Conservation (phyloP, 1,140 invertebrate species). For the Drosophila suzukii region DNA sequence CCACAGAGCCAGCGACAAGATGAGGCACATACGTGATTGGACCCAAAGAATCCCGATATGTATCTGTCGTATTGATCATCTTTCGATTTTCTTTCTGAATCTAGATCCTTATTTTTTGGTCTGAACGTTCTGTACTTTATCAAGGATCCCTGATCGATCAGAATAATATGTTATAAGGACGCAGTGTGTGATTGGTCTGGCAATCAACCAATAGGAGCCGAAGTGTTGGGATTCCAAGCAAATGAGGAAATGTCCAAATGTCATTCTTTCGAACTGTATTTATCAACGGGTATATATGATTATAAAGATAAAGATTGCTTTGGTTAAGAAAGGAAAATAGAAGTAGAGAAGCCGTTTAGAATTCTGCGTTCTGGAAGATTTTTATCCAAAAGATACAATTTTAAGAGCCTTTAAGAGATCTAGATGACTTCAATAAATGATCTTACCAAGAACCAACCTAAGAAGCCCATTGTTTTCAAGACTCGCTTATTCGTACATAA, state of each 20-base stretch:
- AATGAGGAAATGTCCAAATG: not conserved
- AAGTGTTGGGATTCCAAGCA: not conserved
- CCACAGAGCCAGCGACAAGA: not conserved
- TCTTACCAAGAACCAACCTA: not conserved
- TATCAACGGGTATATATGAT: not conserved
- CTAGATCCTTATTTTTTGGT: too few species aligned
- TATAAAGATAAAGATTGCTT: not conserved
- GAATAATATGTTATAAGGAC: not conserved
- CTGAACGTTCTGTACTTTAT: not conserved
- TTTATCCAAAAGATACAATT: too few species aligned
- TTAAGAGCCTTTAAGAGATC: too few species aligned
- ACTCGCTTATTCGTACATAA: conserved; percentile 33
- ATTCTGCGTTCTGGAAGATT: too few species aligned
- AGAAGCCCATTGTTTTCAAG: not conserved
- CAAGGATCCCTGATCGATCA: not conserved
- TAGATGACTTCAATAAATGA: not conserved
- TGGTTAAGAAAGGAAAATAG: not conserved
- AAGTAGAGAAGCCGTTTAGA: too few species aligned
- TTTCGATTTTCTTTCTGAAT: not conserved
- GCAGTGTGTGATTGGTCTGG: not conserved
- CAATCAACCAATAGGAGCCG: not conserved
- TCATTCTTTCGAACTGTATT: not conserved
- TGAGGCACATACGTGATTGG: conserved; percentile 2
- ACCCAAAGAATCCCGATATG: not conserved
- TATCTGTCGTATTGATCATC: not conserved